Conservation (phyloP, 2,888 invertebrate species). For the Aporophyla nigra region DNA sequence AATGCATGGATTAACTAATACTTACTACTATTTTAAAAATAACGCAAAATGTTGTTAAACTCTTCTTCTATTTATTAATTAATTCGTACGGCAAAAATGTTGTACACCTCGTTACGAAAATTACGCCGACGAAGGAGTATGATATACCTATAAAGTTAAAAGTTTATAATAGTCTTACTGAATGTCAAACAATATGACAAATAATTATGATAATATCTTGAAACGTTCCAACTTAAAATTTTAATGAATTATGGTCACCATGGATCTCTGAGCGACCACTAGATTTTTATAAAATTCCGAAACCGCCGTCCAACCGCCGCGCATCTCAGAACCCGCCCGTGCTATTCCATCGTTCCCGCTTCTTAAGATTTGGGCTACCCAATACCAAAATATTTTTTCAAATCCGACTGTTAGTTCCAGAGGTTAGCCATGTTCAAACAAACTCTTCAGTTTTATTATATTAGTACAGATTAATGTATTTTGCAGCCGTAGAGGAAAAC, state of each 20-base stretch:
- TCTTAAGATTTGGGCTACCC: not conserved
- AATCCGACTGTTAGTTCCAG: not conserved
- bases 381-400: not conserved
- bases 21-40: not conserved
- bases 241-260: no score
- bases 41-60: not conserved
- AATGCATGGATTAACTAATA: conserved; percentile 1
- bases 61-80: no score
- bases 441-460: not conserved
- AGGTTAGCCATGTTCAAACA: not conserved
- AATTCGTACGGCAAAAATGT: no score
- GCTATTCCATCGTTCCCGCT: no score
- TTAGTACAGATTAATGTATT: not conserved
- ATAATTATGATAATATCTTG: no score
- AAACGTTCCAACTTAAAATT: no score
- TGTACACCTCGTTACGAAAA: no score
- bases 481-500: not conserved
- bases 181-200: no score
- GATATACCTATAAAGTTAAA: no score
- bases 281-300: not conserved
- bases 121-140: no score
- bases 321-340: not conserved
- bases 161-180: no score
- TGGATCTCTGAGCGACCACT: no score
- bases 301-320: not conserved